A percentile compares a stretch with the other conserved stretches of the same genome.
Conservation (phyloP, 2,888 invertebrate genomes). For the Caenorhabditis japonica region DNA sequence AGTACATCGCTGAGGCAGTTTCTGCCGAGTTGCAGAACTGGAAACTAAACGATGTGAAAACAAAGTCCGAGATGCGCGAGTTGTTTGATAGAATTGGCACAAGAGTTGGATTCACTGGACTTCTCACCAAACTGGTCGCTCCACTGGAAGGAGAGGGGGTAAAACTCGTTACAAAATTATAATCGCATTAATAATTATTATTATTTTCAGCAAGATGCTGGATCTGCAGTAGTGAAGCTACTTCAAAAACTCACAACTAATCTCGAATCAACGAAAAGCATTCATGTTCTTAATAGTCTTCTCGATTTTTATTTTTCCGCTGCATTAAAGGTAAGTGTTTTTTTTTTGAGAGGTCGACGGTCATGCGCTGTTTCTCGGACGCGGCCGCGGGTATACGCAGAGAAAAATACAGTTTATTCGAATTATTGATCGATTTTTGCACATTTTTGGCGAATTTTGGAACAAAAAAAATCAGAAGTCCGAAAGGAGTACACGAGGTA, state of each 20-base stretch:
- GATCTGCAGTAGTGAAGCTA: slow-evolving; percentile 40
- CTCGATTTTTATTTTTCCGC: slow-evolving; percentile 63
- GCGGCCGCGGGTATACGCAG: too few species aligned
- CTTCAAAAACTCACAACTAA: slow-evolving; percentile 50
- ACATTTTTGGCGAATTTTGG: too few species aligned
- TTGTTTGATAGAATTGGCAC: slow-evolving; percentile 52
- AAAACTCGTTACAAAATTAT: too few species aligned
- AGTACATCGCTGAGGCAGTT: slow-evolving; percentile 47
- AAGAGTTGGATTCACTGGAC: slow-evolving; percentile 26
- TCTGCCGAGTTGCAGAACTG: slow-evolving; percentile 38
- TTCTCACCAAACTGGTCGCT: slow-evolving; percentile 53
- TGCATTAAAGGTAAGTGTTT: slow-evolving; percentile 50
- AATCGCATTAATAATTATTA: neutral
- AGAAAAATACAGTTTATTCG: too few species aligned
- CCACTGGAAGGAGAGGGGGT: slow-evolving; percentile 46
- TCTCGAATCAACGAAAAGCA: slow-evolving; percentile 50
- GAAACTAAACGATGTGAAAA: slow-evolving; percentile 33
- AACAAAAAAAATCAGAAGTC: too few species aligned
- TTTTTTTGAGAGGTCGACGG: too few species aligned
- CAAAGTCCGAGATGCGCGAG: slow-evolving; percentile 39
- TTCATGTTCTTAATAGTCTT: slow-evolving; percentile 49
- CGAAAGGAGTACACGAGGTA: too few species aligned
- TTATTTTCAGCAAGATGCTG: slow-evolving; percentile 17
- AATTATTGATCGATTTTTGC: too few species aligned
- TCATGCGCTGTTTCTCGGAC: too few species aligned